Evolutionary conservation across 2,888 invertebrate genomes (phyloP), one percentile per base, ranked within the genome.

Genomic region (Quadriops clusia): DNA sequence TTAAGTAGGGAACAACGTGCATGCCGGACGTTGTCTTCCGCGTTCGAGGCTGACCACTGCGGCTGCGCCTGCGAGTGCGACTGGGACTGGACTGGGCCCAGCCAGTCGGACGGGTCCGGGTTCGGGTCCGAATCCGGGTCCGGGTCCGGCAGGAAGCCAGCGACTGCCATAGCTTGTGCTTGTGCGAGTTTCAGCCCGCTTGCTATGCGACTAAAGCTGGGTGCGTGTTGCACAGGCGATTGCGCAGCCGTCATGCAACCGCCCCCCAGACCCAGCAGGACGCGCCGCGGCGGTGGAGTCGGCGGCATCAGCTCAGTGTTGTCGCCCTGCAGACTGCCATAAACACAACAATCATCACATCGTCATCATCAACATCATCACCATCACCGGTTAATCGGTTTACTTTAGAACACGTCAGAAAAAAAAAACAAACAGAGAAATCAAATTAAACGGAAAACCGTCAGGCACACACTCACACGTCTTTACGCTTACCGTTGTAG

Each of bases 131-230:
- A 62, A 61, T 56, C 64, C 45, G 57, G 71, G 54, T 43, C 66
- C 56, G 50, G 67, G 64, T 67, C 65, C 28, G 72, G 70, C 49
- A 73, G 58, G 56, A 77, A 72, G 41, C 77, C 75, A 39, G 77
- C 74, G 38, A 72, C 71, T 38, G 77, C 77, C 70, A 79, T 76
- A 35, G 77, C 77, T 63, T 77, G 74, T 31, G 71, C 70, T 60
- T 78, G 77, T 41, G 77, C 77, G 47, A 78, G 62, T 55, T 74
- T 75, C 41, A 80, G 63, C 34, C 78, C 78, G 51, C 74, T 74
- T 37, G 76, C 77, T 43, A 78, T 68, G 51, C 64, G 74, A 55
- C 63, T 69, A 54, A 62, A 61, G 58, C 56, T 60, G 49, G 56
- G 56, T 51, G 57, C 51, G 48, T 51, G 51, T 49, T 50, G 53